Evolutionary conservation across 2,113 vertebrate genomes (phyloP).

Genomic region (Oostethus manadensis): DNA sequence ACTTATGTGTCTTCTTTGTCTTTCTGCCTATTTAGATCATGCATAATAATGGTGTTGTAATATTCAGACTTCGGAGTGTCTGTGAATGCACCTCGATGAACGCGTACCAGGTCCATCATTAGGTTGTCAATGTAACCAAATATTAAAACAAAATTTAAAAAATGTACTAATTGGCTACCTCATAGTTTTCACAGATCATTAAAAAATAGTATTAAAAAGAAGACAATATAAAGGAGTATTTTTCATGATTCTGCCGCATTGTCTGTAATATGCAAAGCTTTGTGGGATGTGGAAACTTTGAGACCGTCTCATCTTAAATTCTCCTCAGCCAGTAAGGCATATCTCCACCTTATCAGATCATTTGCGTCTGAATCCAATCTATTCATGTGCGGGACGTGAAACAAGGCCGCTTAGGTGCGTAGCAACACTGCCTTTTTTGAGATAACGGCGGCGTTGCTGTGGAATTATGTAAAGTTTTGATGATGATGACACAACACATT

Average conservation of each 20-base stretch:
- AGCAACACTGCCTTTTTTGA: neutral
- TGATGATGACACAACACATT: conserved; percentile 4
- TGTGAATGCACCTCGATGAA: no score
- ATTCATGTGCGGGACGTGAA: conserved; percentile 40
- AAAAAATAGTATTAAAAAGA: neutral
- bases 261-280: conserved; percentile 2
- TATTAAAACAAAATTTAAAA: no score
- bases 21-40: no score
- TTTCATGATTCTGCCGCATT: neutral
- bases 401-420: conserved; percentile 2
- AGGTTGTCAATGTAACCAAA: no score
- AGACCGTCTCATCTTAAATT: conserved; percentile 37
- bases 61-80: no score
- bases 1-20: no score
- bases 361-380: conserved; percentile 30
- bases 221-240: neutral
- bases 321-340: conserved; percentile 41
- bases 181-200: neutral
- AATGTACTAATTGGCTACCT: no score
- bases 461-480: conserved; percentile 6
- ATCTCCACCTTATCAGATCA: conserved; percentile 48
- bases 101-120: no score
- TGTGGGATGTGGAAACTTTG: conserved; percentile 30
- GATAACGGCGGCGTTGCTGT: conserved; percentile 1
- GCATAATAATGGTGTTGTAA: no score